phyloP scores from a whole-genome alignment of 2,113 vertebrate species.

The Sula dactylatra region DNA sequence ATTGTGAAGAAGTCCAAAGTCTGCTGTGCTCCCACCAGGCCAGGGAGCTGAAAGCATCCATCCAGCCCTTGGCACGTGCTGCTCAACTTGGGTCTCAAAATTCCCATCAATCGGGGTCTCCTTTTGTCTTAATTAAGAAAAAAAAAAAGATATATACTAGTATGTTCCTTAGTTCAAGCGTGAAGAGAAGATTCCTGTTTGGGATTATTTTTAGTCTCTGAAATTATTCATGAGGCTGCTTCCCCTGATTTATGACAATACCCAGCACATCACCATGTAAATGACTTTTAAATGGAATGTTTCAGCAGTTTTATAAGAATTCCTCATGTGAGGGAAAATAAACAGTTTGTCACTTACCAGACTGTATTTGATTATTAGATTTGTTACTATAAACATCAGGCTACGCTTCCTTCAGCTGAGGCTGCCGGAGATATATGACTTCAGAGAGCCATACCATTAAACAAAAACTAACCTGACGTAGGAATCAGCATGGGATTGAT shows the following conservation, averaged over 20 bases:
- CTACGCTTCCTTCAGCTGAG: neutral
- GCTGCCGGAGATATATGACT: neutral
- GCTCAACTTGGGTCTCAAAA: neutral
- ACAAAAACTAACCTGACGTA: neutral
- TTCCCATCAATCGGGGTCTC: neutral
- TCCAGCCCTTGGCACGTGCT: neutral
- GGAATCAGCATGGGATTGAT: neutral
- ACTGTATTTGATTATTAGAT: neutral
- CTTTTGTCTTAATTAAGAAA: neutral
- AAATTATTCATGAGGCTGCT: conserved; percentile 19
- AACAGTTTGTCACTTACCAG: conserved; percentile 26
- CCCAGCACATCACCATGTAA: neutral
- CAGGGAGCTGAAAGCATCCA: neutral
- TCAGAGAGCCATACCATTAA: neutral
- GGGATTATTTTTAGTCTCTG: conserved; percentile 30
- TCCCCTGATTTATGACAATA: conserved; percentile 6
- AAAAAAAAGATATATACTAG: neutral
- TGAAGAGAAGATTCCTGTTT: neutral
- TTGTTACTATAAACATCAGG: conserved; percentile 24
- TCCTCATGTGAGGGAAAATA: conserved; percentile 27
- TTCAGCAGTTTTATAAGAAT: conserved; percentile 29
- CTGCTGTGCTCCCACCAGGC: neutral
- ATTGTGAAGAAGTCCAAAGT: neutral
- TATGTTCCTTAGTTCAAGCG: neutral
- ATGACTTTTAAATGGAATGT: conserved; percentile 36